Evolutionary conservation across 2,888 invertebrate species (phyloP), one percentile per base, ranked within the genome.

Genomic region (Athalia cordata): DNA sequence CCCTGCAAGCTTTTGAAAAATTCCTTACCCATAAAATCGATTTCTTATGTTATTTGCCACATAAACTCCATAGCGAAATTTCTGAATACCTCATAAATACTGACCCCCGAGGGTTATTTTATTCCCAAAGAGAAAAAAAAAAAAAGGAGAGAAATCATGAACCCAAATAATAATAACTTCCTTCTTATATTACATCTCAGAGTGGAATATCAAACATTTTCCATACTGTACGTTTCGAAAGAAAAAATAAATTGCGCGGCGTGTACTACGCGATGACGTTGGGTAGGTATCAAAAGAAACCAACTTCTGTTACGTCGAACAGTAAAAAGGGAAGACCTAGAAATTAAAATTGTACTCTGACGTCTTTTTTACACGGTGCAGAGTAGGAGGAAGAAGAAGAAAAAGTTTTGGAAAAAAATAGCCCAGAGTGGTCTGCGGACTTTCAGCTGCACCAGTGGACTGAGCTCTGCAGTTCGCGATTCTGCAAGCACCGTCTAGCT

Each of bases 1-100:
- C 59, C n/a, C 72, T 72, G 57, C 47, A 29, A 72, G 59, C 45
- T 47, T 72, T 59, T 59, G 6, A 13, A 72, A 72, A 72, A 72
- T 72, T 72, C 47, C 59, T 11, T 47, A 43, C 52, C 47, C 70
- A 15, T 59, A 59, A 72, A 72, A 57, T 72, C 59, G 70, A 72
- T 59, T n/a, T 59, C 59, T 59, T 50, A 29, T 68, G 13, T 68
- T 68, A 68, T 68, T 68, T 52, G 68, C 29, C 68, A 29, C 29
- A 68, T 68, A 68, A 68, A 68, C 43, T 72, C 70, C 29, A 59
- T 7, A 13, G 45, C 45, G 45, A 59, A 15, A 59, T 72, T 72
- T 59, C 59, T 59, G 11, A 45, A 70, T 55, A 70, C 55, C 50
- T 67, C 49, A 15, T 49, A 67, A 43, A 43, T n/a, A 29, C 43